Evolutionary conservation across 2,888 invertebrate genomes (phyloP).

Genomic region (Synergus itoensis): DNA sequence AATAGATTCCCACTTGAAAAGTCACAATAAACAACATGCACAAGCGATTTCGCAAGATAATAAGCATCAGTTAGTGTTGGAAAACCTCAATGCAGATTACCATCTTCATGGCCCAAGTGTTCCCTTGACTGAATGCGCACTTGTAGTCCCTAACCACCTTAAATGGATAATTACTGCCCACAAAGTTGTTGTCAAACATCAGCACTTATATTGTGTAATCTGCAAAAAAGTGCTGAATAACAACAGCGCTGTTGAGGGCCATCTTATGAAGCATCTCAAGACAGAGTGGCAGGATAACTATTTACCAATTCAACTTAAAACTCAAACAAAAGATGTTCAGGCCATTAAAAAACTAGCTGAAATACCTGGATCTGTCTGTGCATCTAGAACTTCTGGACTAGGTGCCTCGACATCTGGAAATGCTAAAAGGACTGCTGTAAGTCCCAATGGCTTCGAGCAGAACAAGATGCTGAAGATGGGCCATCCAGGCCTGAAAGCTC

Average conservation of each 20-base stretch:
- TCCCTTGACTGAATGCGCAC: neutral
- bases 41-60: neutral
- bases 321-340: neutral
- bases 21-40: neutral
- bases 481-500: too few species aligned
- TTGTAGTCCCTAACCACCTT: neutral
- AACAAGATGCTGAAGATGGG: conserved; percentile 13
- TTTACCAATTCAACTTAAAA: neutral
- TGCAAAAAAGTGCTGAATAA: conserved; percentile 25
- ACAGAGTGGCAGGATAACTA: neutral
- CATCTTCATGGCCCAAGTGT: neutral
- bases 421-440: neutral
- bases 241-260: conserved; percentile 28
- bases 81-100: neutral
- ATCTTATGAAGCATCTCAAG: conserved; percentile 26
- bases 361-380: neutral
- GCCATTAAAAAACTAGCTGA: neutral
- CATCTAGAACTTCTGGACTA: neutral
- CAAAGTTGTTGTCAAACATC: neutral
- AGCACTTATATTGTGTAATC: conserved; percentile 13
- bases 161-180: neutral
- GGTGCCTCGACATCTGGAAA: neutral
- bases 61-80: neutral
- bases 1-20: neutral
- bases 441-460: neutral